Base-by-base conservation (phyloP, 2,113 vertebrate species). In the Delphinus delphis region DNA sequence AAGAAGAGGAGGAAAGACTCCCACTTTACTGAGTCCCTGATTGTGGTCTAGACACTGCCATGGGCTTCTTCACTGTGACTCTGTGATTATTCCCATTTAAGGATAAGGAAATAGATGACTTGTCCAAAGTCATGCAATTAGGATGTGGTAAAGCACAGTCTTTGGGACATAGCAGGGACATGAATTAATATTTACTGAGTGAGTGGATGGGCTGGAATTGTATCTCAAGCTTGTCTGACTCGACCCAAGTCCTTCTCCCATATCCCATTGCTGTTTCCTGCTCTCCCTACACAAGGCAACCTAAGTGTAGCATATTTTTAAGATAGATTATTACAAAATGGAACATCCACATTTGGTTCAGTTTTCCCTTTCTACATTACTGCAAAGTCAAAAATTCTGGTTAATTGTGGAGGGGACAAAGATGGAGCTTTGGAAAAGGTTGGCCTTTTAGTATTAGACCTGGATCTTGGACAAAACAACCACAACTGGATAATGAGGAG, bases 381-480 rank as follows among this genome's bases (percentile, higher is more conserved):
- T 73, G 8, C 5, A 85, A 85, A 87, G n/a, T 55, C 31, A 50
- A 77, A 93, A 68, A 71, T 79, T 79, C 83, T 93, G 50, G 25
- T 26, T 95, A 62, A 44, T 33, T 96, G 20, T 83, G 33, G 68
- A 79, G 14, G 58, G 68, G 14, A 5, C 65, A 79, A 88, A 93
- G 36, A 81, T 5, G n/a, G 36, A 11, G 1, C 33, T 94, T 89
- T 33, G 76, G 77, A 47, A 79, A 73, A 87, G 3, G 7, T 25
- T 93, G 38, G 47, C 9, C n/a, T 93, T 87, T 90, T 80, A 58
- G 84, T 80, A 87, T 93, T 73, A 73, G 89, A 44, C 26, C 41
- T 95, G 38, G 55, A 77, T 47, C 95, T 91, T 92, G 33, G 38
- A 85, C n/a, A 55, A 47, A 95, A 80, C 15, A 33, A 77, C 9